These are phyloP conservation scores for Bombus ignitus DNA, from an alignment of 1,140 invertebrate genomes.

Conservation along the genomic window DNA sequence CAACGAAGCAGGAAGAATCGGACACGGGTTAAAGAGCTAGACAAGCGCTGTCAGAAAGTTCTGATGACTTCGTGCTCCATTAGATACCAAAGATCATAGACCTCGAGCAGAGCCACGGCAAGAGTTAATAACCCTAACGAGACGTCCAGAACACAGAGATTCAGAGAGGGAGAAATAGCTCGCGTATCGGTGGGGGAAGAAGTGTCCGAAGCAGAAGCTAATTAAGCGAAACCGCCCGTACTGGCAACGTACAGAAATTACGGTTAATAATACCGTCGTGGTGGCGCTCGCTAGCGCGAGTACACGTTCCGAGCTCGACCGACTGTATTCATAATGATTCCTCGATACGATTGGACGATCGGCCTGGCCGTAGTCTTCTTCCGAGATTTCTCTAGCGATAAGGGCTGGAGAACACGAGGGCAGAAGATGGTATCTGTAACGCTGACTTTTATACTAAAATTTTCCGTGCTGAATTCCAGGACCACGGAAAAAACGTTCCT, in stretches of 20 bases:
- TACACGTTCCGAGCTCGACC: conserved; percentile 10
- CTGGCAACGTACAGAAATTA: conserved; percentile 60
- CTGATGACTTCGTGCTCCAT: conserved; percentile 66
- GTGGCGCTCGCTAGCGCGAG: neutral
- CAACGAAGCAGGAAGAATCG: neutral
- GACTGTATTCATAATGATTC: conserved; percentile 61
- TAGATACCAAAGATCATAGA: conserved; percentile 67
- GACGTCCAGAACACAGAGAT: conserved; percentile 43
- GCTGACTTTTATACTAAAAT: neutral
- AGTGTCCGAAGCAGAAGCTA: conserved; percentile 64
- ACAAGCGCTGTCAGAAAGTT: conserved; percentile 52
- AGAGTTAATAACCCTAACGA: conserved; percentile 66
- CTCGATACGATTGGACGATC: conserved; percentile 47
- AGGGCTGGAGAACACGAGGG: neutral
- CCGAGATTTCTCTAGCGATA: conserved; percentile 26
- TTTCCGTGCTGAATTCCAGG: too few relatives aligned
- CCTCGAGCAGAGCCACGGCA: conserved; percentile 33
- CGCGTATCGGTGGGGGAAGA: conserved; percentile 15
- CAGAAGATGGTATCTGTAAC: conserved; percentile 7
- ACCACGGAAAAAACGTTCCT: neutral
- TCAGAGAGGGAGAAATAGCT: conserved; percentile 1
- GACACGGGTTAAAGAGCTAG: neutral
- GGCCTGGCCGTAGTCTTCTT: neutral
- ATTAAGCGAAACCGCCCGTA: conserved; percentile 65
- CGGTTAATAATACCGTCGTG: conserved; percentile 65